Percentiles rank a stretch among this genome's conserved stretches.
Conservation (phyloP, 2,888 invertebrate genomes). For the Hirtodrosophila alboralis region DNA sequence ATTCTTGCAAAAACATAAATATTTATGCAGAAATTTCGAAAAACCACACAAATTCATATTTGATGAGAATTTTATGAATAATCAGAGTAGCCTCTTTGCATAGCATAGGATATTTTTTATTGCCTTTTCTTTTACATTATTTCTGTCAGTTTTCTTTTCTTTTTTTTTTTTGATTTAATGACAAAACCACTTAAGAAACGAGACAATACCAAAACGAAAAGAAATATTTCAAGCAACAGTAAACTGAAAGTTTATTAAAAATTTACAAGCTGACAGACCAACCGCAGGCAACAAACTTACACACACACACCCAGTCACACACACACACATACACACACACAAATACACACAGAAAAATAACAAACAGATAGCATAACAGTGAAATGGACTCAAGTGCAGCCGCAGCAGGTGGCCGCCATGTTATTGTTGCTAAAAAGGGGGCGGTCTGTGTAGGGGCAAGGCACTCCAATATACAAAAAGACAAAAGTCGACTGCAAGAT, state of each 20-base stretch:
- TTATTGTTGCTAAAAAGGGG: constrained; percentile 53
- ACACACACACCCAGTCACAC: constrained; percentile 9
- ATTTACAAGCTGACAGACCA: constrained; percentile 58
- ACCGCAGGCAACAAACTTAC: constrained; percentile 37
- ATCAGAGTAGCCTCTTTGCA: constrained; percentile 16
- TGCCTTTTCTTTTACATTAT: no score
- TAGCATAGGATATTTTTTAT: constrained; percentile 10
- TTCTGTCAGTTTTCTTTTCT: not conserved
- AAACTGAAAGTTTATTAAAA: constrained; percentile 72
- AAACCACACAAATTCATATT: constrained; percentile 22
- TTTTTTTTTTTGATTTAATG: constrained; percentile 37
- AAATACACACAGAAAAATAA: constrained; percentile 26
- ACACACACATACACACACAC: constrained; percentile 2
- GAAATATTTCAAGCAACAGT: constrained; percentile 47
- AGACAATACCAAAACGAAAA: constrained; percentile 25
- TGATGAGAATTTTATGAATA: constrained; percentile 42
- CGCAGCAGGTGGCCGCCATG: constrained; percentile 76
- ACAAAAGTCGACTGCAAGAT: not conserved
- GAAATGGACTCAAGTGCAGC: constrained; percentile 77
- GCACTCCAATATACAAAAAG: constrained; percentile 15
- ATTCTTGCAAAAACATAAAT: constrained; percentile 37
- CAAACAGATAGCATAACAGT: constrained; percentile 58
- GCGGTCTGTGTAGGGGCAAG: constrained; percentile 7
- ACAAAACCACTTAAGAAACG: constrained; percentile 33
- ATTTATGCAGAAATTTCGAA: constrained; percentile 40